These are phyloP conservation scores for Hirtodrosophila duncani DNA, from an alignment of 2,888 invertebrate genomes.

Conservation along the genomic window DNA sequence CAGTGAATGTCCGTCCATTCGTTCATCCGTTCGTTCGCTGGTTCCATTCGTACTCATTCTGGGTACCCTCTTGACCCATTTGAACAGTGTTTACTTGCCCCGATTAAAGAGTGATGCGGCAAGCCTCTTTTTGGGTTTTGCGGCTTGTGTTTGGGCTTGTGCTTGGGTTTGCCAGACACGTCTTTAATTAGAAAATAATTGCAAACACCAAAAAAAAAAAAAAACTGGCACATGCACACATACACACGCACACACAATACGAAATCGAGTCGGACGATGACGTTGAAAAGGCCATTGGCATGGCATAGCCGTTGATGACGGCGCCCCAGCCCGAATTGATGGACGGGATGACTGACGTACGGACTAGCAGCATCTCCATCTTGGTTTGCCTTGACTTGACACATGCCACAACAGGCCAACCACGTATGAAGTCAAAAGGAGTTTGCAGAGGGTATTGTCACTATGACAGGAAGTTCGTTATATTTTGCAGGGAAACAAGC, in stretches of 20 bases:
- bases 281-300: too few relatives aligned
- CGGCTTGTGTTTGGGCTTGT: neutral
- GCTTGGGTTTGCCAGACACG: constrained; percentile 52
- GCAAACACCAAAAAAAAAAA: constrained; percentile 28
- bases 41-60: neutral
- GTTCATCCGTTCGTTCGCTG: constrained; percentile 2
- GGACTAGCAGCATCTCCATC: too few relatives aligned
- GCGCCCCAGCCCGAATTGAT: constrained; percentile 66
- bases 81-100: constrained; percentile 9
- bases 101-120: constrained; percentile 25
- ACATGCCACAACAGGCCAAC: constrained; percentile 70
- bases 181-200: constrained; percentile 78
- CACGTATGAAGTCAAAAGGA: too few relatives aligned
- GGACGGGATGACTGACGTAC: constrained; percentile 60
- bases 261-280: neutral
- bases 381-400: constrained; percentile 60
- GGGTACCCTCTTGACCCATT: constrained; percentile 57
- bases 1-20: too few relatives aligned
- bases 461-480: too few relatives aligned
- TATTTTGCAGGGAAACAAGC: too few relatives aligned
- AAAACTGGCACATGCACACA: constrained; percentile 24
- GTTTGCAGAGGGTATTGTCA: too few relatives aligned
- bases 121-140: constrained; percentile 12
- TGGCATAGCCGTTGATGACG: constrained; percentile 46
- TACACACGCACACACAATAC: constrained; percentile 24